Conservation (phyloP, 2,888 invertebrate species). For the Philereme transversata region DNA sequence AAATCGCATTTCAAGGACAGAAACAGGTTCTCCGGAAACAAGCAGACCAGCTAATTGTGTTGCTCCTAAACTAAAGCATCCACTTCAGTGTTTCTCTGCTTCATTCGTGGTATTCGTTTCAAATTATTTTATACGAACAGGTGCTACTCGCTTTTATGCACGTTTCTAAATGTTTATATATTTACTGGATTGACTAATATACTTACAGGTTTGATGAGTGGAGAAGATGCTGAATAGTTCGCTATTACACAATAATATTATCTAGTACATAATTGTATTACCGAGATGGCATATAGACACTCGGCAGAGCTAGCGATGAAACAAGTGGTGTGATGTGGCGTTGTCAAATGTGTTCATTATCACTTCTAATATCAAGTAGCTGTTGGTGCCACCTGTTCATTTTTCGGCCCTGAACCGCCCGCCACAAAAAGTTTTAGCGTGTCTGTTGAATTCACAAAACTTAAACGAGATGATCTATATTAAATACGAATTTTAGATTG, state of each 20-base stretch:
- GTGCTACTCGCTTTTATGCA: neutral
- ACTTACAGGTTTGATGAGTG: neutral
- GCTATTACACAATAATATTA: neutral
- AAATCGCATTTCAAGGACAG: slow-evolving; percentile 29
- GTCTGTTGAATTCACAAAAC: slow-evolving; percentile 10
- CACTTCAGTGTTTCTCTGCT: slow-evolving; percentile 17
- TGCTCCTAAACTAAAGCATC: slow-evolving; percentile 22
- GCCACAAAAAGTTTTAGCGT: slow-evolving; percentile 18
- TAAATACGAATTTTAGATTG: neutral
- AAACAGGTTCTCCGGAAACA: slow-evolving; percentile 32
- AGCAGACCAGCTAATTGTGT: slow-evolving; percentile 30
- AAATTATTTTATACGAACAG: neutral
- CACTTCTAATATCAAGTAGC: slow-evolving; percentile 14
- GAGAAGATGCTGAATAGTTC: neutral
- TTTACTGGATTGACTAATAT: neutral
- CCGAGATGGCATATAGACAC: slow-evolving; percentile 3
- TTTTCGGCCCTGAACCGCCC: slow-evolving; percentile 23
- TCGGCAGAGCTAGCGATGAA: slow-evolving; percentile 11
- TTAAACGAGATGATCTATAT: slow-evolving; percentile 6
- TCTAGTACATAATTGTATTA: neutral
- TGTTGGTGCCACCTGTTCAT: slow-evolving; percentile 26
- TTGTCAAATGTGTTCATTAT: slow-evolving; percentile 22
- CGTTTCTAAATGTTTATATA: neutral
- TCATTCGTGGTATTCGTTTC: slow-evolving; percentile 2
- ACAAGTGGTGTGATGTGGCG: slow-evolving; percentile 10